Conservation (phyloP, 2,888 invertebrate species). For the Troides oblongomaculatus region DNA sequence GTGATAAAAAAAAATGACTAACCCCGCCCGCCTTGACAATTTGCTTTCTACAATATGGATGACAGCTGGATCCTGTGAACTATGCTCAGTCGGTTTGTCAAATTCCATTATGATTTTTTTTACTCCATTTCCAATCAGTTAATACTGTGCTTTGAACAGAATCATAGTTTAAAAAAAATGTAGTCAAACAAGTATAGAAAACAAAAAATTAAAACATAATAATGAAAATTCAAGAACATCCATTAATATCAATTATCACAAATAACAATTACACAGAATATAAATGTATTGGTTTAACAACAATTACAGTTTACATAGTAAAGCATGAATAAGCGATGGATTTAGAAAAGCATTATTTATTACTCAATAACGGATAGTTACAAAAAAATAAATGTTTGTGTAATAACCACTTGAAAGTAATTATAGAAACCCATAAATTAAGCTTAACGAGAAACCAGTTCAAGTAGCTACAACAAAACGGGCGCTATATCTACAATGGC, state of each 20-base stretch:
- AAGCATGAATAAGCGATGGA: neutral
- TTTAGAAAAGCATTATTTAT: neutral
- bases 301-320: neutral
- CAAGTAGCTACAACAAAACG: slow-evolving; percentile 31
- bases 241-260: neutral
- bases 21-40: slow-evolving; percentile 56
- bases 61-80: slow-evolving; percentile 50
- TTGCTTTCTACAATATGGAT: slow-evolving; percentile 56
- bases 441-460: slow-evolving; percentile 41
- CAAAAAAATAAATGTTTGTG: slow-evolving; percentile 12
- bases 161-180: neutral
- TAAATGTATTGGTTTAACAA: neutral
- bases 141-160: neutral
- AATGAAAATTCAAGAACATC: too few species aligned
- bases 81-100: slow-evolving; percentile 43
- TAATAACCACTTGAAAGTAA: slow-evolving; percentile 28
- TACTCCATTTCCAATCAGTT: neutral
- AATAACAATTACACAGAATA: neutral
- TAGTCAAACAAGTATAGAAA: too few species aligned
- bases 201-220: neutral
- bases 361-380: slow-evolving; percentile 6
- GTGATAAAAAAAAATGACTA: slow-evolving; percentile 46
- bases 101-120: slow-evolving; percentile 38
- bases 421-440: slow-evolving; percentile 41
- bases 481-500: slow-evolving; percentile 1